Evolutionary conservation across 2,113 vertebrate species (phyloP).

Genomic region (Athene noctua): DNA sequence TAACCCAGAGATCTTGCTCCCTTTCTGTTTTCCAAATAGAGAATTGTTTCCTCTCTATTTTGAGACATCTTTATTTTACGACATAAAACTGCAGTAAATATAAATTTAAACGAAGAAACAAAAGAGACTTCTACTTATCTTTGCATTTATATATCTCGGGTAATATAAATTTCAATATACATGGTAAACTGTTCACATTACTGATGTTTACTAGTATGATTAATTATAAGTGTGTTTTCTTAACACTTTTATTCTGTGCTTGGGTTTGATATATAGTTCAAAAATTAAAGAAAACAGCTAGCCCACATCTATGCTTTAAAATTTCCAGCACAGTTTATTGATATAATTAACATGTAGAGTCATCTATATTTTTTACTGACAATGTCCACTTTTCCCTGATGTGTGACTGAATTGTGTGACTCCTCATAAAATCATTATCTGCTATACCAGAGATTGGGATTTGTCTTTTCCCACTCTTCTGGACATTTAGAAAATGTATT

Average conservation of each 20-base stretch:
- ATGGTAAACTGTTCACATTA: not conserved
- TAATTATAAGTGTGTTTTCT: not conserved
- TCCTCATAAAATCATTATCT: not conserved
- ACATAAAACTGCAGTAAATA: not conserved
- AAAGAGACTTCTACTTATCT: not conserved
- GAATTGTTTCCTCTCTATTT: not conserved
- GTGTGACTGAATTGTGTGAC: not conserved
- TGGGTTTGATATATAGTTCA: not conserved
- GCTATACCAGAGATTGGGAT: not conserved
- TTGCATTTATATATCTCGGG: not conserved
- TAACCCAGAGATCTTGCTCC: not conserved
- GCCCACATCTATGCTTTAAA: not conserved
- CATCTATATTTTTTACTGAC: not conserved
- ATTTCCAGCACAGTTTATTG: not conserved
- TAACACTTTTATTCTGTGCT: not conserved
- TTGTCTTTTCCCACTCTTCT: not conserved
- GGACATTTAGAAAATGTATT: not conserved
- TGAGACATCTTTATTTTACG: not conserved
- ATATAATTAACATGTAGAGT: not conserved
- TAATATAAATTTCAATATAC: not conserved
- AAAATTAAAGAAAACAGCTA: not conserved
- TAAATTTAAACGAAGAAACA: not conserved
- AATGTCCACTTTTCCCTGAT: not conserved
- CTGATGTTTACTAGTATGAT: not conserved
- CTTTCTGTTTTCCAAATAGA: not conserved